These are phyloP conservation scores for Drosophila kikkawai DNA, from an alignment of 1,140 invertebrate species.

Conservation along the genomic window DNA sequence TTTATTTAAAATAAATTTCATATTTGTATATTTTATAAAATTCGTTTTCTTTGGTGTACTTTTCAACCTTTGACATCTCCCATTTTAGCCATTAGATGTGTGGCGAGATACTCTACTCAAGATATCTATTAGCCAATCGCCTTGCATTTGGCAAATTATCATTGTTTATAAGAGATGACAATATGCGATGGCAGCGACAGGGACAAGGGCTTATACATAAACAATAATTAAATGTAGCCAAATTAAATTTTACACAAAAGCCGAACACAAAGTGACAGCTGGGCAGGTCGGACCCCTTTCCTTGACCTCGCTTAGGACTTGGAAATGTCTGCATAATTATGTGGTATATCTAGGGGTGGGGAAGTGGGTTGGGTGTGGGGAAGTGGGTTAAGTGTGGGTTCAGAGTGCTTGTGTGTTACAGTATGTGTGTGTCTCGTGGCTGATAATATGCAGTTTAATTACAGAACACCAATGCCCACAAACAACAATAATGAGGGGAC, in stretches of 20 bases:
- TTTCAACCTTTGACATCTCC: background rate
- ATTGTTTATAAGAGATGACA: constrained; percentile 56
- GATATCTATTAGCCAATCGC: constrained; percentile 52
- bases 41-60: background rate
- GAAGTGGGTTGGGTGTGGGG: background rate
- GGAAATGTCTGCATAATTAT: constrained; percentile 77
- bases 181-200: constrained; percentile 36
- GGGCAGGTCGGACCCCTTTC: constrained; percentile 34
- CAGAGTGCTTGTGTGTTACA: constrained; percentile 12
- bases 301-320: constrained; percentile 14
- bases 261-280: constrained; percentile 73
- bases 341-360: constrained; percentile 25
- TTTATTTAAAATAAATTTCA: background rate
- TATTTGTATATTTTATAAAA: background rate
- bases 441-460: constrained; percentile 81
- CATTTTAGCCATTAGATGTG: background rate
- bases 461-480: constrained; percentile 64
- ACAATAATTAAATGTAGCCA: constrained; percentile 83
- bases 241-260: constrained; percentile 75
- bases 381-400: background rate
- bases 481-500: constrained; percentile 68
- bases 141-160: constrained; percentile 64
- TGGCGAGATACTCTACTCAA: constrained; percentile 2
- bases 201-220: constrained; percentile 60
- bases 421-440: constrained; percentile 31